Conservation (phyloP, 64 coral and sea anemone genomes). For the Porites australiensis region DNA sequence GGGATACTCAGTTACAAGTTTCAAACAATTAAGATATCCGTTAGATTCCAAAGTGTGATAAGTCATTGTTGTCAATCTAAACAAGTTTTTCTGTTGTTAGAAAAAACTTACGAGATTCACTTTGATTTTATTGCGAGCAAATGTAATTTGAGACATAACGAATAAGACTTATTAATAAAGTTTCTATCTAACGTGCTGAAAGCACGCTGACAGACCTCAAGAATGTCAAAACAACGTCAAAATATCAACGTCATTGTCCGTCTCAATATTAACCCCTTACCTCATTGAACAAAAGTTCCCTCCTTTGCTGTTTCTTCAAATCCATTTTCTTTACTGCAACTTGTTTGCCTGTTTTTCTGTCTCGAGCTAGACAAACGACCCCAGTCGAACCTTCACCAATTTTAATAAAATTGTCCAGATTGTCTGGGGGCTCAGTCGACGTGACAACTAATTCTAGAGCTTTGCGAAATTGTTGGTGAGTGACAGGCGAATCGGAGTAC, state of each 20-base stretch:
- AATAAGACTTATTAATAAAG: background rate
- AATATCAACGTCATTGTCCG: background rate
- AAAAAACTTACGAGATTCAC: background rate
- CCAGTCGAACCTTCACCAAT: conserved; percentile 99
- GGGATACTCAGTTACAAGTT: background rate
- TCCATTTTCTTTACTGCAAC: conserved; percentile 99
- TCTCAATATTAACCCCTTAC: conserved; percentile 32
- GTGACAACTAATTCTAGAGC: conserved; percentile 91
- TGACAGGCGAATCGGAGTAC: conserved; percentile 90
- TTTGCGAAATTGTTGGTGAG: conserved; percentile 94
- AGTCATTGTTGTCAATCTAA: background rate
- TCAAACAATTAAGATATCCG: background rate
- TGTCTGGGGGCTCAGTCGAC: conserved; percentile 68
- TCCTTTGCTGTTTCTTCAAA: conserved; percentile 94
- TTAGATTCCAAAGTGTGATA: background rate
- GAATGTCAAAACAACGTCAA: background rate
- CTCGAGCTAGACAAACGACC: conserved; percentile 90
- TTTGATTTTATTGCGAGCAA: no score
- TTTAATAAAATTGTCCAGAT: conserved; percentile 98
- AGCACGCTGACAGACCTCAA: background rate
- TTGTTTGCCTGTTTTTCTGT: conserved; percentile 92
- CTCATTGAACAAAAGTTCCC: conserved; percentile 99
- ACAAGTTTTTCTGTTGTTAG: background rate
- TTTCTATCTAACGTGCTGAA: background rate
- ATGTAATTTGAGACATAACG: no score